phyloP scores from a whole-genome alignment of 2,888 invertebrate genomes.

The Acanthopleura granulata region DNA sequence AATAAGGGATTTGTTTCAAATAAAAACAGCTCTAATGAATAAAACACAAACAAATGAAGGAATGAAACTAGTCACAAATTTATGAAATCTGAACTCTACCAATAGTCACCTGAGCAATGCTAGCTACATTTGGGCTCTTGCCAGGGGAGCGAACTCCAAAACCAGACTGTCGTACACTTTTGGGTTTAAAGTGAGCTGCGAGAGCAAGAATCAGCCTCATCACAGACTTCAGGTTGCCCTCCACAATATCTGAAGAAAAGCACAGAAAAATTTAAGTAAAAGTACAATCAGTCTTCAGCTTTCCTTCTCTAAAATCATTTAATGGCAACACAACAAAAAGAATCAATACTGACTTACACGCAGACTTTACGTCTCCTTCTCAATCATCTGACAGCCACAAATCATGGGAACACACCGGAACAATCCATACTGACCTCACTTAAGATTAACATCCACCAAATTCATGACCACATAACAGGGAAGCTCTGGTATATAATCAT shows the following conservation, averaged over 20 bases:
- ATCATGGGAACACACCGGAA: no score
- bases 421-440: no score
- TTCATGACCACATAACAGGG: no score
- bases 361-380: no score
- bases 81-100: not conserved
- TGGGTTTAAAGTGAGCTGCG: constrained; percentile 71
- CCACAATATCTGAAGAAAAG: constrained; percentile 67
- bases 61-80: not conserved
- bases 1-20: no score
- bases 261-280: not conserved
- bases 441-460: no score
- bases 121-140: constrained; percentile 41
- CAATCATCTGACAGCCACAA: no score
- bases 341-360: no score
- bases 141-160: constrained; percentile 29
- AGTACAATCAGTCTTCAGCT: not conserved
- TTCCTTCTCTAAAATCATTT: not conserved
- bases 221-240: constrained; percentile 71
- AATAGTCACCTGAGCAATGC: constrained; percentile 57
- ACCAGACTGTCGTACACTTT: constrained; percentile 62
- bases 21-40: no score
- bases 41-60: no score
- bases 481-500: no score
- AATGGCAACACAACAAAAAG: no score
- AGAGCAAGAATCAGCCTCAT: constrained; percentile 71